These are phyloP conservation scores for Dicentrarchus labrax DNA, from an alignment of 2,113 vertebrate genomes.

Conservation along the genomic window DNA sequence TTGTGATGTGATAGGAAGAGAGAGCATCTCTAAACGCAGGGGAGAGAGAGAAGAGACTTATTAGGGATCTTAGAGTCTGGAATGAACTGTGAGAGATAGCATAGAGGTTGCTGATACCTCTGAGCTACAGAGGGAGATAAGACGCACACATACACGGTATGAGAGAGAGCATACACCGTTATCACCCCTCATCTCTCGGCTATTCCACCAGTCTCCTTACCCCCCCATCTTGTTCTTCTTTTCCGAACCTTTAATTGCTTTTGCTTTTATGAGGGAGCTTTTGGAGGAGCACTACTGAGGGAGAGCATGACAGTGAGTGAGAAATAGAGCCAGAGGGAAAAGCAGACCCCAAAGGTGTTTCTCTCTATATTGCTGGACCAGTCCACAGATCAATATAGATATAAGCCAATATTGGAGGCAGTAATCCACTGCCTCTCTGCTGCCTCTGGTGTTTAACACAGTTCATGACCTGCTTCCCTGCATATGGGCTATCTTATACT, in stretches of 20 bases:
- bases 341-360: slow-evolving; percentile 39
- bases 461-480: not conserved
- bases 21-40: not conserved
- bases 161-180: not conserved
- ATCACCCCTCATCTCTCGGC: slow-evolving; percentile 31
- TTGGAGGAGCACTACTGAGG: slow-evolving; percentile 20
- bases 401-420: slow-evolving; percentile 43
- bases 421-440: no score
- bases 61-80: slow-evolving; percentile 12
- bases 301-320: slow-evolving; percentile 7
- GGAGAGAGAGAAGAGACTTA: not conserved
- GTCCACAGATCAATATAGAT: slow-evolving; percentile 65
- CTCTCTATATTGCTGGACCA: slow-evolving; percentile 48
- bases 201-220: slow-evolving; percentile 22
- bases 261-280: slow-evolving; percentile 59
- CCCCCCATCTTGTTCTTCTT: slow-evolving; percentile 10
- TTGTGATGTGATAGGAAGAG: not conserved
- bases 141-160: not conserved
- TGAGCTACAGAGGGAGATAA: slow-evolving; percentile 29
- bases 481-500: not conserved
- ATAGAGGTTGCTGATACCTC: slow-evolving; percentile 35
- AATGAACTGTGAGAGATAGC: slow-evolving; percentile 24
- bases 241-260: slow-evolving; percentile 63
- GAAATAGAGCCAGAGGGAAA: slow-evolving; percentile 18
- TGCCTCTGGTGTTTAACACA: slow-evolving; percentile 24